These are phyloP conservation scores for Asteroscopus sphinx DNA, from an alignment of 2,888 invertebrate species.

Conservation along the genomic window DNA sequence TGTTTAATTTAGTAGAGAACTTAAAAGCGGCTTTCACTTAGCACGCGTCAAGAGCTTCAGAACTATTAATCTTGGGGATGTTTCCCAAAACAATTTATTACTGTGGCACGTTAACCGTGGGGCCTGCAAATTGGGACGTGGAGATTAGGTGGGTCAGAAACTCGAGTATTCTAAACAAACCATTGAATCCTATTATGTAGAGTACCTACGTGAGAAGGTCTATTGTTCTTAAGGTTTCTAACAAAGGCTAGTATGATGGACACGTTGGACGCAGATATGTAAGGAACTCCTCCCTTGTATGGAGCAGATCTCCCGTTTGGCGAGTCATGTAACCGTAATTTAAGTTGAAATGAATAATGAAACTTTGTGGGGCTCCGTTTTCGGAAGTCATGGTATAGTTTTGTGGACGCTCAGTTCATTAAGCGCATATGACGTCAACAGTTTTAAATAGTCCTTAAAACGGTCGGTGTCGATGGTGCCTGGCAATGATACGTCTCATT, in stretches of 20 bases:
- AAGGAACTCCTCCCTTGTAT: slow-evolving; percentile 43
- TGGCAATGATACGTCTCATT: slow-evolving; percentile 34
- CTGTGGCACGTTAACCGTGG: slow-evolving; percentile 71
- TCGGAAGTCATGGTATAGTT: slow-evolving; percentile 51
- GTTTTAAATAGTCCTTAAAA: slow-evolving; percentile 21
- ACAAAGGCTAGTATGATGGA: slow-evolving; percentile 62
- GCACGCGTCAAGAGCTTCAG: slow-evolving; percentile 74
- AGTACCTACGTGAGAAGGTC: slow-evolving; percentile 50
- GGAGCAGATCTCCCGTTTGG: slow-evolving; percentile 23
- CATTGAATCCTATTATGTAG: slow-evolving; percentile 63
- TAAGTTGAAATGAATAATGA: slow-evolving; percentile 72
- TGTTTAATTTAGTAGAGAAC: slow-evolving; percentile 70
- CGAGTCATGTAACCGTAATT: slow-evolving; percentile 80
- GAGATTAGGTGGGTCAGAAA: slow-evolving; percentile 76
- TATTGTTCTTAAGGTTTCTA: slow-evolving; percentile 53
- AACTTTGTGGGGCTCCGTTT: slow-evolving; percentile 58
- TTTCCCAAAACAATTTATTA: slow-evolving; percentile 86
- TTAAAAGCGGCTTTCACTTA: slow-evolving; percentile 78
- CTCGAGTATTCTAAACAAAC: slow-evolving; percentile 73
- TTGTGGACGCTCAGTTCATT: slow-evolving; percentile 45
- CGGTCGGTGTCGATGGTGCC: neutral
- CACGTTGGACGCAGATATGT: slow-evolving; percentile 52
- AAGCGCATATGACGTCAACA: slow-evolving; percentile 32
- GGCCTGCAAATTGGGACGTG: slow-evolving; percentile 76
- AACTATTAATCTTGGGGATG: slow-evolving; percentile 86